A percentile compares a stretch with the other conserved stretches of the same genome.
Conservation (phyloP, 1,140 invertebrate genomes). For the Chymomyza costata region DNA sequence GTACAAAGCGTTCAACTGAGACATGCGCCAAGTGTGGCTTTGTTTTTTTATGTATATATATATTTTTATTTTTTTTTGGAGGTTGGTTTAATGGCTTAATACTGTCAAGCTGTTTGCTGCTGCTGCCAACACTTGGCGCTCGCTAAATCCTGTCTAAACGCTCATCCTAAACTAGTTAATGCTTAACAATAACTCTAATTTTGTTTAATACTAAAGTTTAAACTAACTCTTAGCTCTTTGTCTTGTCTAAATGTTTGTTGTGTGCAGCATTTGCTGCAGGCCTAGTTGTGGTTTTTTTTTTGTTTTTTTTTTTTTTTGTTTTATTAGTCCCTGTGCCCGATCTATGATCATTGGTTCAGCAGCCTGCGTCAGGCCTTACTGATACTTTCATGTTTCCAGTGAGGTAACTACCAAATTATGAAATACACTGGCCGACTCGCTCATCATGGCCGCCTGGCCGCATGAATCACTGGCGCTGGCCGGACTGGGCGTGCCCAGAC, state of each 20-base stretch:
- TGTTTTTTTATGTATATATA: slow-evolving; percentile 11
- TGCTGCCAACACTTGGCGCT: too few species aligned
- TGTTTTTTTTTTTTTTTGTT: slow-evolving; percentile 2
- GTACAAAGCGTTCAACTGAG: slow-evolving; percentile 28
- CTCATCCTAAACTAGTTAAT: too few species aligned
- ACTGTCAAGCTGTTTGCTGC: too few species aligned
- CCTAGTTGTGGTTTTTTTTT: slow-evolving; percentile 10
- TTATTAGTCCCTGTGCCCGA: not conserved
- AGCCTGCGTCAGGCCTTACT: slow-evolving; percentile 30
- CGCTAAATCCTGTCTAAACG: too few species aligned
- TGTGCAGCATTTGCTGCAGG: slow-evolving; percentile 9
- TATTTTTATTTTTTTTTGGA: slow-evolving; percentile 5
- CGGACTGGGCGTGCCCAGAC: slow-evolving; percentile 73
- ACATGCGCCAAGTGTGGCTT: slow-evolving; percentile 8
- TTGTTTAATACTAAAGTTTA: too few species aligned
- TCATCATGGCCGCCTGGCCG: slow-evolving; percentile 82
- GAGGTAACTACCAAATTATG: slow-evolving; percentile 82
- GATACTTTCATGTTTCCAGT: slow-evolving; percentile 79
- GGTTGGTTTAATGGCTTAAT: slow-evolving; percentile 3
- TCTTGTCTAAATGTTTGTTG: slow-evolving; percentile 34
- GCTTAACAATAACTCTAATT: too few species aligned
- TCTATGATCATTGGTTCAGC: not conserved
- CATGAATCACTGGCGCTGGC: slow-evolving; percentile 76
- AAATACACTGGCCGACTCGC: slow-evolving; percentile 82
- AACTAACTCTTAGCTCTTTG: slow-evolving; percentile 33